Conservation (phyloP, 2,888 invertebrate genomes). For the Yponomeuta plumbellus region DNA sequence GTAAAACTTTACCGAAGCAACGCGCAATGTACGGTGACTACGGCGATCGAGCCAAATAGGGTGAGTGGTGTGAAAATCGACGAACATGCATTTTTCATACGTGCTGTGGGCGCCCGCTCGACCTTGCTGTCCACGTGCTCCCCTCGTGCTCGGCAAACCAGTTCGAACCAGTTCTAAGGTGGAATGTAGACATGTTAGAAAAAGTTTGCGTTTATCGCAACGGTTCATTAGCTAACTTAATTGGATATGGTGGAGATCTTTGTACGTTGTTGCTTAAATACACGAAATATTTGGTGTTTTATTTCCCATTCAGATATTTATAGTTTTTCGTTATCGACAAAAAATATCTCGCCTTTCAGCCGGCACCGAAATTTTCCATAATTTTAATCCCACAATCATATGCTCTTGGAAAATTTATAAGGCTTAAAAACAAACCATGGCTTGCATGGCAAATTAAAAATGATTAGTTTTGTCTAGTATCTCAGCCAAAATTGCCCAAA, state of each 20-base stretch:
- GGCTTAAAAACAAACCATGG: background rate
- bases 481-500: background rate
- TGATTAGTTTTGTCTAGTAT: background rate
- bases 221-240: background rate
- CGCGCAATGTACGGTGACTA: background rate
- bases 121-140: slow-evolving; percentile 22
- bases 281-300: too few species aligned
- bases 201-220: background rate
- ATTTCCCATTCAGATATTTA: too few species aligned
- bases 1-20: background rate
- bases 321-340: too few species aligned
- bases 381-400: background rate
- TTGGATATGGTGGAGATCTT: too few species aligned
- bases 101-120: slow-evolving; percentile 16
- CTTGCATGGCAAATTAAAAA: background rate
- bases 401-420: background rate
- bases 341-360: background rate
- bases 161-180: slow-evolving; percentile 6
- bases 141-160: slow-evolving; percentile 14
- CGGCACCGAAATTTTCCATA: background rate
- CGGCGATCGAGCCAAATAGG: background rate
- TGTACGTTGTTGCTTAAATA: too few species aligned
- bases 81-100: slow-evolving; percentile 1
- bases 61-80: background rate
- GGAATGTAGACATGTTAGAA: background rate